Evolutionary conservation across 1,140 invertebrate genomes (phyloP).

Genomic region (Leptinotarsa defecta): DNA sequence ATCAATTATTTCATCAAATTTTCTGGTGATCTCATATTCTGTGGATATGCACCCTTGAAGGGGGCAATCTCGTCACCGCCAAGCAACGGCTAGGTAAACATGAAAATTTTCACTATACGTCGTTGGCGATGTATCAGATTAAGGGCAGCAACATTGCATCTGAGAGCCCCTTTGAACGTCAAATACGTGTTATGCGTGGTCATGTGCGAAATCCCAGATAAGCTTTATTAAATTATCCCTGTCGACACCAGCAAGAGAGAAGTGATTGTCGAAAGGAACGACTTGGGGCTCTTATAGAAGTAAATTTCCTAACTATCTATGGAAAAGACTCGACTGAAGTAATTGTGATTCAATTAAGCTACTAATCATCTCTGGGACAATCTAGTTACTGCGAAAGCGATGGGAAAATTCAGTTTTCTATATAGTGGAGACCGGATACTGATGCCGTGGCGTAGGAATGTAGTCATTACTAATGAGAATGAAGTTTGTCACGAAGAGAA

Average conservation of each 20-base stretch:
- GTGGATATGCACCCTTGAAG: too few relatives aligned
- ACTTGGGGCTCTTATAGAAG: too few relatives aligned
- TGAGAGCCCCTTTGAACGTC: not conserved
- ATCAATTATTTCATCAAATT: too few relatives aligned
- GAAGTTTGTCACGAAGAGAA: too few relatives aligned
- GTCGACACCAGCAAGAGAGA: not conserved
- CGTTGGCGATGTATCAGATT: not conserved
- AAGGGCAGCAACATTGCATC: not conserved
- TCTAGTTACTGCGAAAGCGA: not conserved
- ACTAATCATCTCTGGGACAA: not conserved
- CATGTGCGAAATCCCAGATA: not conserved
- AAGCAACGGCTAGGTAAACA: too few relatives aligned
- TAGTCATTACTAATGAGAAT: too few relatives aligned
- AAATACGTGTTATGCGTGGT: not conserved
- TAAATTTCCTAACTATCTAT: too few relatives aligned
- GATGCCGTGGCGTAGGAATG: not conserved
- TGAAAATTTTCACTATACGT: not conserved
- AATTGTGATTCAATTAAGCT: not conserved
- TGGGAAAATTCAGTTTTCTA: not conserved
- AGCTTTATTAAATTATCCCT: not conserved
- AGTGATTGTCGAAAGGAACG: not conserved
- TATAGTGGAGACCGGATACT: not conserved
- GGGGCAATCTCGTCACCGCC: too few relatives aligned
- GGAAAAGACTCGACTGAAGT: not conserved
- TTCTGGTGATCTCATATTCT: too few relatives aligned